phyloP scores from a whole-genome alignment of 2,797 vertebrate species.

The Martes flavigula region DNA sequence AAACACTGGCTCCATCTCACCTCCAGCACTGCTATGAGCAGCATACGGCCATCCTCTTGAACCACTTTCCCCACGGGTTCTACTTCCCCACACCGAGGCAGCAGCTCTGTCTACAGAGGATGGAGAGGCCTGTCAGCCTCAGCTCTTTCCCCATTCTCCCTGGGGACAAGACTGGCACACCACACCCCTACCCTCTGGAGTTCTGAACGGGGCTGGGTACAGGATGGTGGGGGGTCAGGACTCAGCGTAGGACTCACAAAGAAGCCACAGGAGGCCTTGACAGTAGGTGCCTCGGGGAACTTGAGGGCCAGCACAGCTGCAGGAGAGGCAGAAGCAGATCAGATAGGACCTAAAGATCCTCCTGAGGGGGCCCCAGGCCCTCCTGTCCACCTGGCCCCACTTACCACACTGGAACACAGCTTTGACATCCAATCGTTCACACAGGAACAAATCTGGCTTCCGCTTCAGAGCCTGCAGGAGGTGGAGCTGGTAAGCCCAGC shows the following conservation, averaged over 20 bases:
- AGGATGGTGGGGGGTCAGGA: neutral
- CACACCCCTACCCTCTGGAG: slow-evolving; percentile 1
- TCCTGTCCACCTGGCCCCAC: slow-evolving; percentile 77
- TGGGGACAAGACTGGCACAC: neutral
- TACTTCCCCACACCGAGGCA: slow-evolving; percentile 95
- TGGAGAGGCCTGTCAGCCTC: slow-evolving; percentile 50
- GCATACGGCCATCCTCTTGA: slow-evolving; percentile 93
- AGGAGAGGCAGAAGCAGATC: slow-evolving; percentile 66
- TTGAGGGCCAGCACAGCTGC: slow-evolving; percentile 97
- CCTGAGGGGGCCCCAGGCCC: neutral
- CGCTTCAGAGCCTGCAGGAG: slow-evolving; percentile 97
- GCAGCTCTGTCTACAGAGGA: slow-evolving; percentile 92
- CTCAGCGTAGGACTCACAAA: slow-evolving; percentile 91
- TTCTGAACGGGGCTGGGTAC: neutral
- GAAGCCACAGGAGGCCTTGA: slow-evolving; percentile 97
- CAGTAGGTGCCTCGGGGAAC: slow-evolving; percentile 97
- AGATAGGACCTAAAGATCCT: slow-evolving; percentile 32
- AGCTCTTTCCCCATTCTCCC: neutral
- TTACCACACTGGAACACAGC: slow-evolving; percentile 99
- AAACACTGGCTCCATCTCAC: slow-evolving; percentile 83
- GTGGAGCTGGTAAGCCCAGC: slow-evolving; percentile 79
- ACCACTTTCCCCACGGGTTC: slow-evolving; percentile 93
- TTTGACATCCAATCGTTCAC: slow-evolving; percentile 96
- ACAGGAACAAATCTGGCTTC: slow-evolving; percentile 98
- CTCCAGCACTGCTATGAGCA: slow-evolving; percentile 95